Evolutionary conservation across 1,140 invertebrate genomes (phyloP), one percentile per base, ranked within the genome.

Genomic region (Drosophila persimilis): DNA sequence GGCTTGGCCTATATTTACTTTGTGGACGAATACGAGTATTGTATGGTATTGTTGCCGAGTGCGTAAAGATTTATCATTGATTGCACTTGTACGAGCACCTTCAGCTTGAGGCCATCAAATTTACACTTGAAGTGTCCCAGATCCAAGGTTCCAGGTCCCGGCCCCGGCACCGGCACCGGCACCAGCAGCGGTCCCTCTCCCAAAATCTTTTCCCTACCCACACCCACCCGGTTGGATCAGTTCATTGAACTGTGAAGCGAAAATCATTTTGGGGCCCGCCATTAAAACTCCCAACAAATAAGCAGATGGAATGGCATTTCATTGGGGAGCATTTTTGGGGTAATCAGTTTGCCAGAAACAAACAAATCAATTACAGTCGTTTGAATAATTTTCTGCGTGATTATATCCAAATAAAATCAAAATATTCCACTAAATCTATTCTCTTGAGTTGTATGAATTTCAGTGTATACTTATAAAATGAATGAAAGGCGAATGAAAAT

Each of bases 61-160:
- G 35, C 66, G 58, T 72, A 59, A 43, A 71, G 73, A 85, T 84
- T 86, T 77, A 84, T 84, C 81, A 77, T 66, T 77, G 80, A 84
- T 80, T 80, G 81, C 70, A 80, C 77, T 85, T 70, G 69, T 77
- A 73, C 41, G 72, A 44, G 69, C 78, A 59, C 73, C 73, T 74
- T 50, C 4, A 6, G 17, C 22, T 17, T 9, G 64, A 79, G 67
- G 57, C 72, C 75, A 73, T 84, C 77, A 85, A 84, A 77, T 80
- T 84, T 80, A 86, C 81, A 84, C 81, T 84, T 65, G 57, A 80
- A 77, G 73, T 77, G 80, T 85, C 80, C 73, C 60, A 17, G 59
- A 62, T 64, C 48, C 54, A 20, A 20, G 20, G 80, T 85, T 77
- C 73, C 60, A 17, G 59, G 66, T 64, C 48, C 54, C 47, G 39